Evolutionary conservation across 2,888 invertebrate genomes (phyloP).

Genomic region (Smittia aterrima): DNA sequence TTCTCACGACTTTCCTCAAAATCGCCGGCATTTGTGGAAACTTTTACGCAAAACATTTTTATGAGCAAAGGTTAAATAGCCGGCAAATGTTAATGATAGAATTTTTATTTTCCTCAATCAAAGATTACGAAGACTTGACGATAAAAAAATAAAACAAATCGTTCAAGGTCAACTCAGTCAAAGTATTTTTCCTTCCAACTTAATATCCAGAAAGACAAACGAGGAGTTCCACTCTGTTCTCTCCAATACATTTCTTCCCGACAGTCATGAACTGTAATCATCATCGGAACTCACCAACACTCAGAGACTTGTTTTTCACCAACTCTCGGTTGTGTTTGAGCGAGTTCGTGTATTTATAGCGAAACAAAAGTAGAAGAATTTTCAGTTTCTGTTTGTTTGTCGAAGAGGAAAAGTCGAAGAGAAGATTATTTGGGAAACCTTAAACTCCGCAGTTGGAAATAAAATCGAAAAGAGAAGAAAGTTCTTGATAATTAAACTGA

Average conservation of each 20-base stretch:
- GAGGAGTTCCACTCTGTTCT: not conserved
- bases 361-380: conserved; percentile 23
- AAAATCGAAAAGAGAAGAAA: conserved; percentile 9
- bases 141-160: not conserved
- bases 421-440: not conserved
- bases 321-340: not conserved
- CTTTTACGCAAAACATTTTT: too few relatives aligned
- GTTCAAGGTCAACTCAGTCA: conserved; percentile 23
- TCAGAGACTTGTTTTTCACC: not conserved
- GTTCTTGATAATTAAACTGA: not conserved
- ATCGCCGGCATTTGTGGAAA: too few relatives aligned
- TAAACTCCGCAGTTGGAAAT: not conserved
- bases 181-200: not conserved
- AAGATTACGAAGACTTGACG: not conserved
- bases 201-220: not conserved
- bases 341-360: conserved; percentile 34
- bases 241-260: conserved; percentile 9
- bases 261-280: not conserved
- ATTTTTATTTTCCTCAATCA: not conserved
- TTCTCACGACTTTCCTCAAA: too few relatives aligned
- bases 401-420: conserved; percentile 16
- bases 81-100: not conserved
- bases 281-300: conserved; percentile 11
- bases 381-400: conserved; percentile 40
- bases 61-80: not conserved